Evolutionary conservation across 1,140 invertebrate genomes (phyloP), one percentile per base, ranked within the genome.

Genomic region (Meloidogyne floridensis): DNA sequence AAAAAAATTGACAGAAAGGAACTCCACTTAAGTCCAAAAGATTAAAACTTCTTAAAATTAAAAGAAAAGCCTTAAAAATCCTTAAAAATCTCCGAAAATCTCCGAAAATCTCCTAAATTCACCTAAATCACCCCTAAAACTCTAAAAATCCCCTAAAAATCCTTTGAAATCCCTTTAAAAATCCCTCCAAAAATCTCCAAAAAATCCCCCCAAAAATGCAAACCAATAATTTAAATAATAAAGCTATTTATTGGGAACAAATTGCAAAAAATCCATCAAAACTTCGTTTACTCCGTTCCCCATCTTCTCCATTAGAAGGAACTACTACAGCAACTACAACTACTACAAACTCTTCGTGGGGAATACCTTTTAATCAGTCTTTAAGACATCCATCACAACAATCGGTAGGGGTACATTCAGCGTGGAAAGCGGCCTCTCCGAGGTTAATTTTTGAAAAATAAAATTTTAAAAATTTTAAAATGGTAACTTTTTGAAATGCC

Each of bases 231-330:
- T 65, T 2, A n/a, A n/a, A n/a, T 2, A 65, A 65, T 65, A 65
- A 65, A 65, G n/a, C 15, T 65, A 65, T 65, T 65, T n/a, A 65
- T 65, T 65, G 59, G 59, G 59, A 65, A 65, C 59, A 65, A 65
- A 65, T 65, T n/a, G 4, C 59, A 15, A 65, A 65, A 65, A 65
- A 65, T 65, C 59, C 59, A 13, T 7, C 15, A n/a, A 65, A 65
- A 65, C 59, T 65, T n/a, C 15, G 59, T n/a, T 65, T 65, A 65
- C 59, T 65, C 18, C 59, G 59, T 65, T 65, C 59, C 10, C 59
- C 59, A n/a, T 65, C 59, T n/a, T 65, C 59, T n/a, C 59, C 59
- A n/a, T n/a, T 65, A n/a, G 59, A 65, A 65, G 59, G 59, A 15
- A 59, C 56, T 3, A 59, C 13, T 59, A 59, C 56, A 15, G 4